Base-by-base conservation (phyloP, 2,888 invertebrate genomes). In the Andrena bucephala region DNA sequence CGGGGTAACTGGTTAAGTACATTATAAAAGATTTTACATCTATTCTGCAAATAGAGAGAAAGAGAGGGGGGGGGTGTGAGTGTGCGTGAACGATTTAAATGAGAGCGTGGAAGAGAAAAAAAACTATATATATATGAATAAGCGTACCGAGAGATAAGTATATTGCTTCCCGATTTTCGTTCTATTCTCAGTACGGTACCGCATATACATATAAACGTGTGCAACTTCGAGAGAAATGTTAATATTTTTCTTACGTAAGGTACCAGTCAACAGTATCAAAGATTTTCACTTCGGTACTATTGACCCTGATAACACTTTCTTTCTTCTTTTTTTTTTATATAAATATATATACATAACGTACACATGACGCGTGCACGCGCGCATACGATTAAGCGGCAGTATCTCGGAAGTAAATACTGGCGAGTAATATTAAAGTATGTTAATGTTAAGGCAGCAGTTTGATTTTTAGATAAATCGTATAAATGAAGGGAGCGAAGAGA, bases 1-100 rank as follows among this genome's bases (percentile, higher is more conserved):
- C 75, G 81, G 77, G 67, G 78, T 82, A 75, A 75, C 78, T 63
- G 60, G 78, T 68, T 54, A 68, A 83, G 78, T 75, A 65, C 66
- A 77, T 85, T 75, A 74, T 86, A 82, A 73, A 85, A 85, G 87
- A 84, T 91, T 90, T 91, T 89, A 81, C 90, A 90, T 89, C 87
- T 88, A 89, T 83, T 87, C 87, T 87, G 86, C 75, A 75, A 83
- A 87, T 83, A 80, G 79, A 73, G 60, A 68, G 70, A 52, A 52
- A 78, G 75, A 73, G 60, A 65, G 70, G 13, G 13, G 13, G 42
- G 3, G 52, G n/a, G 76, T 50, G 70, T 65, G 74, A 63, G 67
- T 63, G 65, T 74, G 79, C 42, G 68, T 75, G 81, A 78, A 77
- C 81, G 83, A 70, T 73, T 73, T 68, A 80, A 67, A 62, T 4